phyloP scores from a whole-genome alignment of 53 echinoderm and acorn worm species.

The Holothuria scabra region DNA sequence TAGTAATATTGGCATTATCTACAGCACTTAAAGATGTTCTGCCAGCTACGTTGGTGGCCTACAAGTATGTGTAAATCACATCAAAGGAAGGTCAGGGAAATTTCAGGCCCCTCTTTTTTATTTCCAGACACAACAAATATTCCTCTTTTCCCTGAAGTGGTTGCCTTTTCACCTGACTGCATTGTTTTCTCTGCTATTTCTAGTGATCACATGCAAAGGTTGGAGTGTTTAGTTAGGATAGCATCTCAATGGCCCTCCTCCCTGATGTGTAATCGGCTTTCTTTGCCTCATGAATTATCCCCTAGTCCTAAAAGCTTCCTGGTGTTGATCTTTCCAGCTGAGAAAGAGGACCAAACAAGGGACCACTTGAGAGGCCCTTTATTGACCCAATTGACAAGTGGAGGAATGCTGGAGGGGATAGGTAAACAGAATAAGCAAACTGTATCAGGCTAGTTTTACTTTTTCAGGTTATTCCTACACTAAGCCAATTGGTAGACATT shows the following conservation, averaged over 20 bases:
- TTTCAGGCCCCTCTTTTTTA: neutral
- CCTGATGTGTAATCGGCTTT: slow-evolving; percentile 10
- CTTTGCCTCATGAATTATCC: slow-evolving; percentile 18
- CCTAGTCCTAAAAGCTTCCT: slow-evolving; percentile 13
- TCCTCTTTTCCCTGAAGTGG: neutral
- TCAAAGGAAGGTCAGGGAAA: slow-evolving; percentile 3
- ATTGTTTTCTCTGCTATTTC: neutral
- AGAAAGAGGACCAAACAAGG: slow-evolving; percentile 21
- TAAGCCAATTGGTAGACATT: too few species aligned
- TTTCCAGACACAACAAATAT: neutral
- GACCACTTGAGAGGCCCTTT: slow-evolving; percentile 26
- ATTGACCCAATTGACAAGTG: slow-evolving; percentile 1
- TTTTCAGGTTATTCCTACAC: too few species aligned
- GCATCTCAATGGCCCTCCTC: slow-evolving; percentile 8
- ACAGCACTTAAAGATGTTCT: neutral
- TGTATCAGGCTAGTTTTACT: neutral
- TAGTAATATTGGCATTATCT: too few species aligned
- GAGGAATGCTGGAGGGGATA: neutral
- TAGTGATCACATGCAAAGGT: neutral
- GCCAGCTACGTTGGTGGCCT: slow-evolving; percentile 9
- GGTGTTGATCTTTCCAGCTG: slow-evolving; percentile 21
- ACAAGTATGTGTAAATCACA: neutral
- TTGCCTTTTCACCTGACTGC: slow-evolving; percentile 7
- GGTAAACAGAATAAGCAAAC: slow-evolving; percentile 20
- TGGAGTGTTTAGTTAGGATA: slow-evolving; percentile 24